Evolutionary conservation across 37 sponge, comb jelly and placozoan species (phyloP).

Genomic region (Beroe ovata): DNA sequence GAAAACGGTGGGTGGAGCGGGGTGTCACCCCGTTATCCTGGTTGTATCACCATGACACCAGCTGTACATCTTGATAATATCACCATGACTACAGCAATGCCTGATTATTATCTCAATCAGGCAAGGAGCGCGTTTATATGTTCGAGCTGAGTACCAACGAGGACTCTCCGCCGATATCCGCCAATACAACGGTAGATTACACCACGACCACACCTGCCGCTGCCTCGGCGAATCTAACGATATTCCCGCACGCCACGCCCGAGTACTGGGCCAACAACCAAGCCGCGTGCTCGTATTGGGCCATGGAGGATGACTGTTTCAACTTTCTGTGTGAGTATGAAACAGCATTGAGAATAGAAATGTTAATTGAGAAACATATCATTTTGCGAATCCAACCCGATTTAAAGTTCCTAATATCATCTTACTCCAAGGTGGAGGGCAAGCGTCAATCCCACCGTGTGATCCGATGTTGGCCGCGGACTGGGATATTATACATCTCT

Average conservation of each 20-base stretch:
- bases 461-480: not conserved
- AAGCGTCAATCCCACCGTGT: constrained; percentile 24
- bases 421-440: constrained; percentile 30
- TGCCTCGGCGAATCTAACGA: not conserved
- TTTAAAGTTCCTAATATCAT: too few relatives aligned
- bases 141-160: constrained; percentile 14
- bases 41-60: too few relatives aligned
- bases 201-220: not conserved
- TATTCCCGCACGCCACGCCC: not conserved
- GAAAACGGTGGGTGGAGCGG: too few relatives aligned
- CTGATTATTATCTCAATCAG: not conserved
- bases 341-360: too few relatives aligned
- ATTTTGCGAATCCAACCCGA: too few relatives aligned
- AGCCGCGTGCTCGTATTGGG: constrained; percentile 9
- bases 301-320: constrained; percentile 20
- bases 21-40: too few relatives aligned
- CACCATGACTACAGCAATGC: too few relatives aligned
- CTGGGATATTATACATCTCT: constrained; percentile 24
- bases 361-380: too few relatives aligned
- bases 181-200: not conserved
- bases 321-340: constrained; percentile 33
- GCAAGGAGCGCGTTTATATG: constrained; percentile 48
- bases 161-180: constrained; percentile 9
- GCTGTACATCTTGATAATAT: too few relatives aligned
- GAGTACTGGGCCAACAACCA: constrained; percentile 64